Conservation (phyloP, 1,140 invertebrate genomes). For the Polypedilum pembai region DNA sequence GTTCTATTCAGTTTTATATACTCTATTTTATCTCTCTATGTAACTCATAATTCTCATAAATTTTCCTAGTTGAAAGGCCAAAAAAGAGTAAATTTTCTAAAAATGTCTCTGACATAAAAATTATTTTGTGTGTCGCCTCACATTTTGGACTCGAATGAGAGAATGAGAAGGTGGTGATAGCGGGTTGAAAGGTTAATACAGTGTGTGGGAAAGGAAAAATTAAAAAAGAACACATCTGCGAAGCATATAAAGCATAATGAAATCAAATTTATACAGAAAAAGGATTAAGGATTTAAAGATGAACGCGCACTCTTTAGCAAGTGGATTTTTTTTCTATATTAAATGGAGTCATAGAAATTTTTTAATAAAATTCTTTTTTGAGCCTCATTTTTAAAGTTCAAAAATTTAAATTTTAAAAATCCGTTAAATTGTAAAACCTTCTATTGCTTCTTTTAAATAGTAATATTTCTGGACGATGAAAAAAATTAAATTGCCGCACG, state of each 20-base stretch:
- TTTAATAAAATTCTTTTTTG: too few species aligned
- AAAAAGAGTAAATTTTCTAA: background rate
- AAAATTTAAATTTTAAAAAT: too few species aligned
- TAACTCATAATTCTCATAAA: constrained; percentile 11
- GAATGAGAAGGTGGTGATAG: background rate
- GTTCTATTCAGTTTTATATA: too few species aligned
- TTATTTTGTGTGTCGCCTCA: background rate
- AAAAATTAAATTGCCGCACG: constrained; percentile 20
- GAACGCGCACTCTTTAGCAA: background rate
- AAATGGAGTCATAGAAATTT: too few species aligned
- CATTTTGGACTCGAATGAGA: too few species aligned
- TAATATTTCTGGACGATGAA: background rate
- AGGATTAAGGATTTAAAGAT: constrained; percentile 5
- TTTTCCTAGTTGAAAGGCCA: background rate
- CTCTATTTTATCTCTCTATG: background rate
- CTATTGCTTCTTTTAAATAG: too few species aligned
- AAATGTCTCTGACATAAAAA: background rate
- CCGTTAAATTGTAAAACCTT: too few species aligned
- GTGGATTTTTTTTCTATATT: too few species aligned
- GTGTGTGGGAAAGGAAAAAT: background rate
- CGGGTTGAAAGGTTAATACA: background rate
- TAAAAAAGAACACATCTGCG: constrained; percentile 1
- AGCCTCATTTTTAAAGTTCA: too few species aligned
- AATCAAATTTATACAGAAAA: constrained; percentile 13
- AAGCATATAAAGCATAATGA: constrained; percentile 13